A percentile compares a stretch with the other conserved stretches of the same genome.
Evolutionary conservation across 2,888 invertebrate species (phyloP).

Genomic region (Himalopsyche kuldschensis): DNA sequence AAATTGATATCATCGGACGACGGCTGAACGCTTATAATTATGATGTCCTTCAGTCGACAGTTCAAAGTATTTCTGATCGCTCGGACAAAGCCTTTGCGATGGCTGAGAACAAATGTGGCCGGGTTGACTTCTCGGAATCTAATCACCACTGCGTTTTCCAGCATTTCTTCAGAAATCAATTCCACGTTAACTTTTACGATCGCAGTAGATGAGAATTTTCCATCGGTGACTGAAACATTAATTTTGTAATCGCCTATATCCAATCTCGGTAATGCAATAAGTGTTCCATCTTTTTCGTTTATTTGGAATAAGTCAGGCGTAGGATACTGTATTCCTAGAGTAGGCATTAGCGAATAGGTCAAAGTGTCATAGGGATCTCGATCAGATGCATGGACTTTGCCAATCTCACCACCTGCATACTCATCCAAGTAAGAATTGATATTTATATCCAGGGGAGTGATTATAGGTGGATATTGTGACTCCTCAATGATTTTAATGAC

Average conservation of each 20-base stretch:
- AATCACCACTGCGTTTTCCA: conserved; percentile 82
- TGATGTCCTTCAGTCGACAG: conserved; percentile 75
- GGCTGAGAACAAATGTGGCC: conserved; percentile 82
- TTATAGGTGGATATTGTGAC: conserved; percentile 89
- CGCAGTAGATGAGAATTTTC: conserved; percentile 80
- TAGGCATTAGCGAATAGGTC: conserved; percentile 69
- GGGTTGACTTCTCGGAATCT: conserved; percentile 81
- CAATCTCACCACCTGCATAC: conserved; percentile 87
- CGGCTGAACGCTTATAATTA: conserved; percentile 84
- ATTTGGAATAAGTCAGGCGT: conserved; percentile 77
- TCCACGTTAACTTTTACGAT: conserved; percentile 78
- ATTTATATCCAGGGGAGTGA: conserved; percentile 82
- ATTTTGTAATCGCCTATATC: conserved; percentile 85
- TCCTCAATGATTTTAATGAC: conserved; percentile 82
- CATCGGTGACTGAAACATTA: conserved; percentile 92
- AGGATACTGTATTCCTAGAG: conserved; percentile 63
- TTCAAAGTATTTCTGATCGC: conserved; percentile 79
- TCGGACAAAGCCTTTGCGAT: conserved; percentile 80
- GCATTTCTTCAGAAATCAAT: conserved; percentile 79
- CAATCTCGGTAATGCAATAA: conserved; percentile 79
- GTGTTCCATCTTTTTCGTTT: conserved; percentile 75
- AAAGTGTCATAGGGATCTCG: conserved; percentile 91
- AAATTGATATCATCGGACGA: conserved; percentile 53
- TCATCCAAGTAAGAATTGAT: conserved; percentile 89
- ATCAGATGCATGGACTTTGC: conserved; percentile 85